phyloP scores from a whole-genome alignment of 2,888 invertebrate genomes.

The Ectemnius cavifrons region DNA sequence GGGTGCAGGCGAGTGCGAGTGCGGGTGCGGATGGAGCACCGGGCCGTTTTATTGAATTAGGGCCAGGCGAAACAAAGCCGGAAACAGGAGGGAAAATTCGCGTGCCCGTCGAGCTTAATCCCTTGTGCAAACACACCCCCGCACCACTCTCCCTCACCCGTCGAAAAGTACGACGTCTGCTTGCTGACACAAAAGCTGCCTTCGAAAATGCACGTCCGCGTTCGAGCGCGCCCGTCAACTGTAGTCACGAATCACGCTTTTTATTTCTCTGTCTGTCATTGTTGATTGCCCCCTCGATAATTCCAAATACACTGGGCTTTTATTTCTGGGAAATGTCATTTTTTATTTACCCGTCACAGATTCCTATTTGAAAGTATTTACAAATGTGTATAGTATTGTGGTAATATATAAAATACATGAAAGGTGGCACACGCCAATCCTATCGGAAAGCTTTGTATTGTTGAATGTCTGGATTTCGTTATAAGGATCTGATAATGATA shows the following conservation, averaged over 20 bases:
- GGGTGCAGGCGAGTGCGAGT: too few species aligned
- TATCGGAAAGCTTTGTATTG: background rate
- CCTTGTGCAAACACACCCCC: constrained; percentile 12
- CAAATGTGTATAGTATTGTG: background rate
- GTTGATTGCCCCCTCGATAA: background rate
- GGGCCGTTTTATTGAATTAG: constrained; percentile 6
- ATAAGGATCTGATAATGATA: background rate
- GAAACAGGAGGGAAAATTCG: background rate
- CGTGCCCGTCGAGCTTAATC: constrained; percentile 6
- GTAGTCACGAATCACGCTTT: background rate
- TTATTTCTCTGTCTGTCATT: constrained; percentile 9
- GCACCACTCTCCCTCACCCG: background rate
- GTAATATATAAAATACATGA: too few species aligned
- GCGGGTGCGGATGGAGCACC: constrained; percentile 1
- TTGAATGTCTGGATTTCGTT: background rate
- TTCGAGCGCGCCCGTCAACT: background rate
- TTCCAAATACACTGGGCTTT: background rate
- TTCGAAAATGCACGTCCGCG: constrained; percentile 18
- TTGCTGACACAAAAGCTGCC: constrained; percentile 6
- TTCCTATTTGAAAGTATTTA: background rate
- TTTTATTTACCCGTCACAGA: background rate
- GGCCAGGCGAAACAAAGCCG: background rate
- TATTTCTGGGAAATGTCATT: background rate
- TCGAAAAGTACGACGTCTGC: background rate
- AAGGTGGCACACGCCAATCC: too few species aligned